These are phyloP conservation scores for Aricia agestis DNA, from an alignment of 1,140 invertebrate genomes.

Conservation along the genomic window DNA sequence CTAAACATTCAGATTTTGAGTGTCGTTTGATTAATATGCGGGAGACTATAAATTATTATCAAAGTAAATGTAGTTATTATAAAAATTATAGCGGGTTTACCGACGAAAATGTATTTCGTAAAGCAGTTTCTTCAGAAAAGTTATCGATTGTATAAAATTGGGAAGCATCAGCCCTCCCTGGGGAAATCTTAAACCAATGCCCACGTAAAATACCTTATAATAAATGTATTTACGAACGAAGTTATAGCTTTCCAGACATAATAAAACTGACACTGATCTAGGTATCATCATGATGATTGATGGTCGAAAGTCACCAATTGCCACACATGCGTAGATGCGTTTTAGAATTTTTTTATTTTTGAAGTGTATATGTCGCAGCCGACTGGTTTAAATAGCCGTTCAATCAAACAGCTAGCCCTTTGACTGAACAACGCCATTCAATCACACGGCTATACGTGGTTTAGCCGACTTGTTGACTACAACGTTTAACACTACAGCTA, in stretches of 20 bases:
- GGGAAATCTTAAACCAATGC: constrained; percentile 25
- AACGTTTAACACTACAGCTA: too few relatives aligned
- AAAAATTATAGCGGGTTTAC: neutral
- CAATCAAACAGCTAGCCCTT: too few relatives aligned
- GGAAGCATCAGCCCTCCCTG: constrained; percentile 8
- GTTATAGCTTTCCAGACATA: constrained; percentile 6
- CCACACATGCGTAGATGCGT: too few relatives aligned
- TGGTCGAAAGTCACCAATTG: neutral
- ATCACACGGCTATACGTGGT: too few relatives aligned
- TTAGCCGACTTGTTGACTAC: too few relatives aligned
- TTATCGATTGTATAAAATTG: constrained; percentile 20
- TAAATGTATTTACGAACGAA: constrained; percentile 23
- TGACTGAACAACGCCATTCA: too few relatives aligned
- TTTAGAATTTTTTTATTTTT: too few relatives aligned
- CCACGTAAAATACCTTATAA: constrained; percentile 20
- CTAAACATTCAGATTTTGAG: too few relatives aligned
- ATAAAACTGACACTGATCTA: neutral
- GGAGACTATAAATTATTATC: too few relatives aligned
- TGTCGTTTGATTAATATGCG: too few relatives aligned
- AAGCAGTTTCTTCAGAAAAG: neutral
- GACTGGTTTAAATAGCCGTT: too few relatives aligned
- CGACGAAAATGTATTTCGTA: neutral
- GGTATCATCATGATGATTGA: neutral
- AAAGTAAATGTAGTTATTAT: neutral
- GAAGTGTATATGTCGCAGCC: too few relatives aligned